Evolutionary conservation across 1,140 invertebrate species (phyloP).

Genomic region (Drosophila lacertosa): DNA sequence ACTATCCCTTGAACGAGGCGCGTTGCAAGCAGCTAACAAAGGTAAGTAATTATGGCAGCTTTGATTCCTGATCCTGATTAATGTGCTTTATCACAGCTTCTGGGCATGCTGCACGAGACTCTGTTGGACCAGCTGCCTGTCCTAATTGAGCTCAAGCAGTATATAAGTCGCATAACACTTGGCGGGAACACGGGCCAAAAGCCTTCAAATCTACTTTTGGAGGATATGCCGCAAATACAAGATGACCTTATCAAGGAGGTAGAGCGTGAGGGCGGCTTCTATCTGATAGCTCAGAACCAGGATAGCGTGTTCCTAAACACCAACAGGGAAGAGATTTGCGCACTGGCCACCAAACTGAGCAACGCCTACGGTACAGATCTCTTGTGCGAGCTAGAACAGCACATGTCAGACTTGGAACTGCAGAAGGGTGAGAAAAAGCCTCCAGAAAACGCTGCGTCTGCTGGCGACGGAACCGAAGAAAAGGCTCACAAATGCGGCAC

Average conservation of each 20-base stretch:
- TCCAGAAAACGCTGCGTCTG: slow-evolving; percentile 15
- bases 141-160: slow-evolving; percentile 89
- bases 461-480: slow-evolving; percentile 6
- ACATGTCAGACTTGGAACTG: slow-evolving; percentile 37
- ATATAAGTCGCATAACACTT: slow-evolving; percentile 85
- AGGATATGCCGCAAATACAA: slow-evolving; percentile 85
- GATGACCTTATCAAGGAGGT: slow-evolving; percentile 83
- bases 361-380: slow-evolving; percentile 85
- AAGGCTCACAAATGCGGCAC: slow-evolving; percentile 72
- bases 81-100: slow-evolving; percentile 21
- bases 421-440: slow-evolving; percentile 29
- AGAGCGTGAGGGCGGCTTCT: slow-evolving; percentile 85
- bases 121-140: slow-evolving; percentile 91
- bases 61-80: neutral
- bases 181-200: slow-evolving; percentile 46
- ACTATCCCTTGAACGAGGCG: slow-evolving; percentile 89
- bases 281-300: slow-evolving; percentile 86
- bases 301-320: slow-evolving; percentile 85
- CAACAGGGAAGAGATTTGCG: slow-evolving; percentile 85
- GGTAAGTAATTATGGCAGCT: slow-evolving; percentile 6
- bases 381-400: slow-evolving; percentile 84
- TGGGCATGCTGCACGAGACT: slow-evolving; percentile 86
- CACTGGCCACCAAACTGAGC: slow-evolving; percentile 84
- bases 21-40: slow-evolving; percentile 86
- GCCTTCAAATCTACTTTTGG: slow-evolving; percentile 85